These are phyloP conservation scores for Arctia plantaginis DNA, from an alignment of 2,888 invertebrate genomes.

Conservation along the genomic window DNA sequence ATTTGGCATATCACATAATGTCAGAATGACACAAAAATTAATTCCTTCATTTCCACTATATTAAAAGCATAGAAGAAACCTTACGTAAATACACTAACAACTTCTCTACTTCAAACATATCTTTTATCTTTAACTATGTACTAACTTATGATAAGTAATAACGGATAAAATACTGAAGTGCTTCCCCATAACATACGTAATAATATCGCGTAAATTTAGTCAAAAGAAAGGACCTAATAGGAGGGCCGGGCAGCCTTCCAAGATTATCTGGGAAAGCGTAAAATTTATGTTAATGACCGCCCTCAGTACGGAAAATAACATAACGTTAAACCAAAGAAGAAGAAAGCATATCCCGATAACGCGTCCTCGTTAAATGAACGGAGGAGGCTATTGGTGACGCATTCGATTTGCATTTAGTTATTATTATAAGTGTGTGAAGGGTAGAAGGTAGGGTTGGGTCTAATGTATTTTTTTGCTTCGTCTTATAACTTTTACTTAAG, in stretches of 20 bases:
- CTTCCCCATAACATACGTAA: conserved; percentile 63
- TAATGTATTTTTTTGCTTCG: not conserved
- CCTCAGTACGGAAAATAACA: conserved; percentile 70
- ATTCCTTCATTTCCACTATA: not conserved
- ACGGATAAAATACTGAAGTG: conserved; percentile 54
- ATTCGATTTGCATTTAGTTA: conserved; percentile 46
- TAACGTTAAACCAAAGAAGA: conserved; percentile 69
- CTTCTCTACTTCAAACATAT: conserved; percentile 22
- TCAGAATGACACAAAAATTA: not conserved
- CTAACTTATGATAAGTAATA: conserved; percentile 49
- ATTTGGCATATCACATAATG: not conserved
- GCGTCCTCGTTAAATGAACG: conserved; percentile 72
- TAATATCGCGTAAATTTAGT: conserved; percentile 69
- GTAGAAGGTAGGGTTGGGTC: not conserved
- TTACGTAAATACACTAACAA: conserved; percentile 19
- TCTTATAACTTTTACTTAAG: not conserved
- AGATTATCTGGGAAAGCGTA: conserved; percentile 77
- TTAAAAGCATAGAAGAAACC: conserved; percentile 7
- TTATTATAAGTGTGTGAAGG: not conserved
- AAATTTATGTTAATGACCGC: conserved; percentile 82
- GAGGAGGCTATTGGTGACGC: conserved; percentile 55
- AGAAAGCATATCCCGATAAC: conserved; percentile 72
- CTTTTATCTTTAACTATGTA: conserved; percentile 26
- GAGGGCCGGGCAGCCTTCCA: conserved; percentile 72
- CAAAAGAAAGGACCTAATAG: conserved; percentile 69